These are phyloP conservation scores for Tipula unca DNA, from an alignment of 2,888 invertebrate genomes.

Conservation along the genomic window DNA sequence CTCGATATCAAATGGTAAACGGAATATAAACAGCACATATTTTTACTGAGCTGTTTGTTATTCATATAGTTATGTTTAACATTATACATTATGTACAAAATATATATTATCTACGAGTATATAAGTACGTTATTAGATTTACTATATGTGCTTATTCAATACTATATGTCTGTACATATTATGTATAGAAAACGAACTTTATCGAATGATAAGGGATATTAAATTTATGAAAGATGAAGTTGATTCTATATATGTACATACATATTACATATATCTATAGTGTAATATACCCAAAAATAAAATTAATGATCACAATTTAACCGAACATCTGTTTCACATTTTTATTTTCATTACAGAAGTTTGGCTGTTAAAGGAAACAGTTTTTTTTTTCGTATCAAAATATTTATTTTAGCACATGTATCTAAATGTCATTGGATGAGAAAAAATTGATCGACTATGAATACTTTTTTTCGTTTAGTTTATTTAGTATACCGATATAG, in stretches of 20 bases:
- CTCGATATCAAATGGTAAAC: no score
- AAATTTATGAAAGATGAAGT: conserved; percentile 8
- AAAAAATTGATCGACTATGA: background rate
- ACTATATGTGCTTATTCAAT: background rate
- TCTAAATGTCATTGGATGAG: background rate
- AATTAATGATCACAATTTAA: background rate
- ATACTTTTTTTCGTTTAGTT: background rate
- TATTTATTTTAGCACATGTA: background rate
- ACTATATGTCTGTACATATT: background rate
- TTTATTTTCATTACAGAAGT: background rate
- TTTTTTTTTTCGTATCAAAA: background rate
- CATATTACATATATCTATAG: background rate
- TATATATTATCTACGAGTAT: no score
- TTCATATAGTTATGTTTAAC: no score
- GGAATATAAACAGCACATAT: no score
- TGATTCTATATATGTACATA: background rate
- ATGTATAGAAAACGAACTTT: background rate
- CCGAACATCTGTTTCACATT: background rate
- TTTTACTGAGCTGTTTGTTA: no score
- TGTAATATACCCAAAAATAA: background rate
- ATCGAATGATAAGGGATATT: background rate
- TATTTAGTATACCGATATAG: background rate
- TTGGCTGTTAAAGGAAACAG: background rate
- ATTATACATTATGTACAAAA: no score
- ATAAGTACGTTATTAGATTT: background rate